Evolutionary conservation across 2,797 vertebrate species (phyloP), one percentile per base, ranked within the genome.

Genomic region (Syngnathus acus): DNA sequence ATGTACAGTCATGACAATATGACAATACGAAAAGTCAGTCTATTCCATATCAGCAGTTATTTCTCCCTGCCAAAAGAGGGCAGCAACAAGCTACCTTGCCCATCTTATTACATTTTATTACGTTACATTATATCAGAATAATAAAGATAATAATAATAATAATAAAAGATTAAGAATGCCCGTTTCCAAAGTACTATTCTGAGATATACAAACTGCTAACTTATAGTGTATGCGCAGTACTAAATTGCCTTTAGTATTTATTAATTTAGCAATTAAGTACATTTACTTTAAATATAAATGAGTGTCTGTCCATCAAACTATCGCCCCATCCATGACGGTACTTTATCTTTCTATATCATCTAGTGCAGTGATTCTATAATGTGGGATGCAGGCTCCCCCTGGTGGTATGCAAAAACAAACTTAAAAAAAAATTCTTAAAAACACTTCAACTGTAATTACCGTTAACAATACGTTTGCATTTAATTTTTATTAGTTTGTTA

Each of bases 31-130:
- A 51, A 51, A 51, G 17, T 7, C 6, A 32, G 4, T 10, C 5
- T 23, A 23, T 0, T 0, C 0, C 19, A 11, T 14, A n/a, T 14
- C 17, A 51, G 54, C 2, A 43, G 19, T 26, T 11, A 37, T 58
- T 21, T 17, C 3, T 6, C 13, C 42, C 19, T 39, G 37, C 81
- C 86, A 83, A 62, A 78, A 81, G 87, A 78, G 82, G 85, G 82
- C 86, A 89, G 84, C 77, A 90, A 68, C 65, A 67, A 72, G 64
- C 84, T 66, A 4, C 5, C 13, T 26, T 43, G 60, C 26, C 26
- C 26, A 26, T 26, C 26, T 26, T 26, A 26, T 26, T 26, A 26
- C 26, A 26, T 26, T 26, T 26, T 26, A 26, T 26, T 26, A 26
- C 26, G 26, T 26, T 26, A 26, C 26, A 43, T 43, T 19, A 19